Conservation (phyloP, 1,140 invertebrate species). For the Cotesia vestalis region DNA sequence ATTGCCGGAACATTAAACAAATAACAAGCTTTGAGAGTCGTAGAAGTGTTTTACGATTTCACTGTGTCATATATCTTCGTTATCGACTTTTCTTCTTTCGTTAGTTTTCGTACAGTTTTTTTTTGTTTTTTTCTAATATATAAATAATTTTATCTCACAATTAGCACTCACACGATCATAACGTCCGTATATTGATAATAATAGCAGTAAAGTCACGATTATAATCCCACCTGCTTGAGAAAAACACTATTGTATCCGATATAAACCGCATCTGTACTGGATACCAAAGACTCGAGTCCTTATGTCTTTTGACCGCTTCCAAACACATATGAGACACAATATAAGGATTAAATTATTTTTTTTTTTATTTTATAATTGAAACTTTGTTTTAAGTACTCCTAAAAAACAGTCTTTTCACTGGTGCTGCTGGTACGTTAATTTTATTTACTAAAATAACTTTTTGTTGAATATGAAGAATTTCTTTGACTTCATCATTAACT, state of each 20-base stretch:
- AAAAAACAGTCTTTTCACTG: not conserved
- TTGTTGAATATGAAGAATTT: constrained; percentile 52
- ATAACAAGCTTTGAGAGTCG: not conserved
- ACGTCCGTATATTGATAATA: constrained; percentile 16
- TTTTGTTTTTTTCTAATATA: not conserved
- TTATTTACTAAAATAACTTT: constrained; percentile 42
- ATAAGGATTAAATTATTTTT: not conserved
- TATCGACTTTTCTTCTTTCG: constrained; percentile 12
- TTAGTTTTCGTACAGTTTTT: constrained; percentile 1
- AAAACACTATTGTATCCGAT: not conserved
- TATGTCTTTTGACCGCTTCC: not conserved
- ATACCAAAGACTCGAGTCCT: constrained; percentile 10
- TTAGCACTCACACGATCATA: constrained; percentile 13
- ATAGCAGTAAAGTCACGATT: constrained; percentile 23
- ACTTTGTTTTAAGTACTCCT: not conserved
- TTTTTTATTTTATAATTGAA: not conserved
- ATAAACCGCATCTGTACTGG: constrained; percentile 4
- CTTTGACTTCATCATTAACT: constrained; percentile 44
- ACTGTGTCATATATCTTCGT: constrained; percentile 21
- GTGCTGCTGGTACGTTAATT: not conserved
- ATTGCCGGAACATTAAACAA: not conserved
- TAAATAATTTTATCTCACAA: constrained; percentile 3
- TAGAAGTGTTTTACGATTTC: not conserved
- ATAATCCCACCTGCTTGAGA: not conserved
- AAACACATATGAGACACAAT: not conserved